Conservation (phyloP, 2,797 vertebrate genomes). For the Diplodus puntazzo region DNA sequence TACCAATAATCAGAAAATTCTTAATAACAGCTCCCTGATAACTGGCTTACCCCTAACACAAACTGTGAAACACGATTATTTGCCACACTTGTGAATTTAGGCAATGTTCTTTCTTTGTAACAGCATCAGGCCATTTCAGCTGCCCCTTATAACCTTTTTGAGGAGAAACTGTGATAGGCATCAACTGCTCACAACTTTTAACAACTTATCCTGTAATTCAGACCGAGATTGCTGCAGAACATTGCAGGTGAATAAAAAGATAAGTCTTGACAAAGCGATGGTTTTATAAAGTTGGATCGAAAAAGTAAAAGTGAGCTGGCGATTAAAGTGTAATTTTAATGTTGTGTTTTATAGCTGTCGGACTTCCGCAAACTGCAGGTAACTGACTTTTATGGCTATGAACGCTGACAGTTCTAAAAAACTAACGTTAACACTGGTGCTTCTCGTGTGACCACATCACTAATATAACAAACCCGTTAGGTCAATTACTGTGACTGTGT, state of each 20-base stretch:
- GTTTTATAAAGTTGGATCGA: background rate
- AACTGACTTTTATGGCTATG: background rate
- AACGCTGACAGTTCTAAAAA: background rate
- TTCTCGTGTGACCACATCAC: background rate
- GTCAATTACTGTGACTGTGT: background rate
- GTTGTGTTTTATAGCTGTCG: background rate
- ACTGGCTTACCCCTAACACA: too few relatives aligned
- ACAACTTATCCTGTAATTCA: background rate
- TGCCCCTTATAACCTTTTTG: background rate
- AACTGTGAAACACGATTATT: background rate
- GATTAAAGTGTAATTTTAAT: background rate
- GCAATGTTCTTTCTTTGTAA: background rate
- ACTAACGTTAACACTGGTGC: too few relatives aligned
- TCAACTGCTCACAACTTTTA: background rate
- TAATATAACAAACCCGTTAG: background rate
- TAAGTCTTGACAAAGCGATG: background rate
- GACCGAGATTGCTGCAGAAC: background rate
- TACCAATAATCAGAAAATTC: too few relatives aligned
- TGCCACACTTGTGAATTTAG: background rate
- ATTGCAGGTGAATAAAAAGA: background rate
- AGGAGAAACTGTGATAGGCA: background rate
- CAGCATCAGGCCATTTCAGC: background rate
- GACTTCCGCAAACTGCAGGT: background rate
- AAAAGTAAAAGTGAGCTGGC: background rate
- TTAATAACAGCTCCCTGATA: too few relatives aligned